Conservation (phyloP, 2,113 vertebrate species). For the Heteronetta atricapilla region DNA sequence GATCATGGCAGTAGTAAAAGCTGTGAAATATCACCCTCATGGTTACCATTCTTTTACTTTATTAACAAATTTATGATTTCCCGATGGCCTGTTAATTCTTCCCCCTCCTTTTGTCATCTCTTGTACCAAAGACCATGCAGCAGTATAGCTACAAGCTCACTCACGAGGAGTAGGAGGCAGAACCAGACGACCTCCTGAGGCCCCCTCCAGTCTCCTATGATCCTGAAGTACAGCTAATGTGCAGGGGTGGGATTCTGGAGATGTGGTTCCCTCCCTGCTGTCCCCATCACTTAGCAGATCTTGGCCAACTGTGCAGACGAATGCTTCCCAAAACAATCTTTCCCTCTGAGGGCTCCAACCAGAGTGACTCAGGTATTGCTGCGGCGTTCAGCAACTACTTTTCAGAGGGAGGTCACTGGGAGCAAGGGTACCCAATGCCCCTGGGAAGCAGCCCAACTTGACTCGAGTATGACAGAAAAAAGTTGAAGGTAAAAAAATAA, state of each 20-base stretch:
- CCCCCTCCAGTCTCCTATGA: background rate
- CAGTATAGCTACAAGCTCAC: background rate
- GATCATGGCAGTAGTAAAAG: background rate
- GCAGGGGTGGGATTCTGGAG: background rate
- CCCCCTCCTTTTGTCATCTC: background rate
- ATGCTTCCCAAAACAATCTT: background rate
- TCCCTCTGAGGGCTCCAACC: background rate
- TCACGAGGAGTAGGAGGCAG: background rate
- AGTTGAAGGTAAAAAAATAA: background rate
- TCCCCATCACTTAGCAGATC: background rate
- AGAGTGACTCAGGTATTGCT: background rate
- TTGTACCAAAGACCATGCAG: background rate
- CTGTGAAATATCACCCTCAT: background rate
- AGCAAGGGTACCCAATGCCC: background rate
- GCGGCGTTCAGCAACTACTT: background rate
- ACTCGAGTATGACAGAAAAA: background rate
- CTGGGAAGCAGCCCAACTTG: fast-evolving
- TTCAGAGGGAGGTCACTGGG: background rate
- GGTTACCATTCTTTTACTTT: background rate
- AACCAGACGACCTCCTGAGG: background rate
- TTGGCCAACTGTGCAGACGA: background rate
- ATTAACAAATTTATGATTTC: background rate
- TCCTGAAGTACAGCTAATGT: fast-evolving
- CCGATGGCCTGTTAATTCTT: background rate
- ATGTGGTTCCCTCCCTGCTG: background rate